Conservation (phyloP, 2,797 vertebrate genomes). For the Liasis olivaceus region DNA sequence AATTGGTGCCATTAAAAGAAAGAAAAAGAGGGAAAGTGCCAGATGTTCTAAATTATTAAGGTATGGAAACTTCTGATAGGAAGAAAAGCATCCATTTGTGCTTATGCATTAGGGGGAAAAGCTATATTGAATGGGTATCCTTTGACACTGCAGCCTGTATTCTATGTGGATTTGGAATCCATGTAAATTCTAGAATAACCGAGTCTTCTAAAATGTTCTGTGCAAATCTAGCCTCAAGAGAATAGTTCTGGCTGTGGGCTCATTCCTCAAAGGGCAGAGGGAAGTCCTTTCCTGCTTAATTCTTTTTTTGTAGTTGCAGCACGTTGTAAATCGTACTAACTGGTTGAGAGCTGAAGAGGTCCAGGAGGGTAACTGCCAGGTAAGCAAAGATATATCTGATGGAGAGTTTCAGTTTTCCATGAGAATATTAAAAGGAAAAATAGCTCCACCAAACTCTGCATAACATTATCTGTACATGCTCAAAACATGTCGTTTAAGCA, state of each 20-base stretch:
- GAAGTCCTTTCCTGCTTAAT: background rate
- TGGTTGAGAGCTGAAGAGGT: background rate
- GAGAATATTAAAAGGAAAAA: background rate
- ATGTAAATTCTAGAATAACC: background rate
- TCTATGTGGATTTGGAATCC: background rate
- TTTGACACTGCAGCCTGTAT: background rate
- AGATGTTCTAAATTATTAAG: conserved; percentile 24
- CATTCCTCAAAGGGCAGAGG: background rate
- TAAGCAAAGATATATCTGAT: background rate
- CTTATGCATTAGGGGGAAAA: background rate
- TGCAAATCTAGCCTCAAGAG: background rate
- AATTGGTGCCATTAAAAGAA: conserved; percentile 14
- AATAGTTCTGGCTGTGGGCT: background rate
- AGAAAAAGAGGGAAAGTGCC: background rate
- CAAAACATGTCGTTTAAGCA: background rate
- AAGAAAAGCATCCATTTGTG: background rate
- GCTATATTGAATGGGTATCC: background rate
- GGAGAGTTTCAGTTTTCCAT: background rate
- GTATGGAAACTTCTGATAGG: background rate
- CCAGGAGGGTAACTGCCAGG: background rate
- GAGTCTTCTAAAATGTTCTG: background rate
- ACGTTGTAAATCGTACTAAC: background rate
- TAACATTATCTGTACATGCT: background rate
- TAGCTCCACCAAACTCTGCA: background rate
- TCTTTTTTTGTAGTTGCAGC: background rate